Evolutionary conservation across 2,888 invertebrate genomes (phyloP).

Genomic region (Volucella inanis): DNA sequence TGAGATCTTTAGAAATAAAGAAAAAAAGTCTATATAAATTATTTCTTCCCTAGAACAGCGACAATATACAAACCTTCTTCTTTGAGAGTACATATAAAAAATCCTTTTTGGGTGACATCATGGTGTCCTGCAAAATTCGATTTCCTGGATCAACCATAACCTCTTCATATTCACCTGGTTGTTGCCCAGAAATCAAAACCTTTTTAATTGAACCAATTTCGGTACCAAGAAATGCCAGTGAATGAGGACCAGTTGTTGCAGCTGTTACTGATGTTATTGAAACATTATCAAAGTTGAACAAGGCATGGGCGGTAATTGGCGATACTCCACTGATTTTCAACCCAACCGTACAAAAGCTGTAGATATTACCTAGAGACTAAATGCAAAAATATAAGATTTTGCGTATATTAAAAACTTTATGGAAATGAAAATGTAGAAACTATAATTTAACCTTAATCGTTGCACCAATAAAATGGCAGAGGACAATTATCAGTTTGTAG

Average conservation of each 20-base stretch:
- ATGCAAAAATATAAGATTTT: background rate
- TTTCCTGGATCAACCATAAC: slow-evolving; percentile 91
- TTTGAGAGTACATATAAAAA: slow-evolving; percentile 93
- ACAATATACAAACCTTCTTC: slow-evolving; percentile 85
- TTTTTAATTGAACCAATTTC: slow-evolving; percentile 93
- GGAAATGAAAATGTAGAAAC: background rate
- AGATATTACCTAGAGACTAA: slow-evolving; percentile 93
- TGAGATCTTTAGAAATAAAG: slow-evolving; percentile 84
- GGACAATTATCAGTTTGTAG: too few relatives aligned
- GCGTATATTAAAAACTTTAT: background rate
- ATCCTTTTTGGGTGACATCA: slow-evolving; percentile 92
- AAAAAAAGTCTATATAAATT: background rate
- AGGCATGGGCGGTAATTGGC: slow-evolving; percentile 90
- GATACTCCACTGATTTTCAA: slow-evolving; percentile 95
- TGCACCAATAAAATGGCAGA: too few relatives aligned
- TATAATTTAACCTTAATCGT: background rate
- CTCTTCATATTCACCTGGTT: slow-evolving; percentile 93
- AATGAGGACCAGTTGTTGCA: slow-evolving; percentile 94
- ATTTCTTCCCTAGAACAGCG: background rate
- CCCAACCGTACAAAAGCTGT: slow-evolving; percentile 95
- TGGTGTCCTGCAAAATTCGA: slow-evolving; percentile 92
- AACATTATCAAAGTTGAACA: slow-evolving; percentile 90
- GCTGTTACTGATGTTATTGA: slow-evolving; percentile 93
- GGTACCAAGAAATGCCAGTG: slow-evolving; percentile 97
- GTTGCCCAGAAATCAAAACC: slow-evolving; percentile 87